Evolutionary conservation across 2,888 invertebrate species (phyloP), one percentile per base, ranked within the genome.

Genomic region (Rhagonycha fulva): DNA sequence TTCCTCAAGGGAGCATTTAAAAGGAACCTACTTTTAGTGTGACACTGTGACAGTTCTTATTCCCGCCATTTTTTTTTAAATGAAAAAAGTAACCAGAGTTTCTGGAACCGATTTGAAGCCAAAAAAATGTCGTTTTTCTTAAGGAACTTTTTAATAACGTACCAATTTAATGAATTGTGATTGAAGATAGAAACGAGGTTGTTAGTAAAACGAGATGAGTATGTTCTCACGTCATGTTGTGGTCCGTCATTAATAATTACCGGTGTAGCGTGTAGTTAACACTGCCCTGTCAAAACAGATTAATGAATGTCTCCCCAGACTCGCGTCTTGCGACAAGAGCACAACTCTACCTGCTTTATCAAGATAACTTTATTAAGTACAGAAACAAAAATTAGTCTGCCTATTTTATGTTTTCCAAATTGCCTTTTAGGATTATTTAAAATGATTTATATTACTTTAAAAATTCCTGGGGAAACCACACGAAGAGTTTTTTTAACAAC

Each of bases 211-310:
- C 72, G 78, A 78, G 78, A 78, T 78, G 76, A 78, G 76, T 73
- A 75, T 78, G 78, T 75, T 76, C 80, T 78, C 80, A 83, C 80
- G 81, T 84, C 83, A 82, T 81, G 83, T 83, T 81, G 81, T 80
- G 81, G 86, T 85, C 86, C 87, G 87, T 88, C 88, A 87, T 86
- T 86, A 84, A 85, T 88, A 88, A 88, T 88, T 88, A 88, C 86
- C 85, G 86, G 83, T 86, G 86, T 87, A 87, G 87, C 87, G 87
- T 88, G 87, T 88, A 87, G 86, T 87, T 87, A 87, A 87, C 88
- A 87, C 88, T 83, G 85, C 74, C 82, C 87, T 88, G 88, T 88
- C 88, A 88, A 84, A 87, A 86, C 87, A 87, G 87, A 88, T 88
- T 88, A 88, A 88, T 88, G 87, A 88, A 88, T 88, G 85, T 87